phyloP scores from a whole-genome alignment of 2,888 invertebrate genomes.

The Acrobasis consociella region DNA sequence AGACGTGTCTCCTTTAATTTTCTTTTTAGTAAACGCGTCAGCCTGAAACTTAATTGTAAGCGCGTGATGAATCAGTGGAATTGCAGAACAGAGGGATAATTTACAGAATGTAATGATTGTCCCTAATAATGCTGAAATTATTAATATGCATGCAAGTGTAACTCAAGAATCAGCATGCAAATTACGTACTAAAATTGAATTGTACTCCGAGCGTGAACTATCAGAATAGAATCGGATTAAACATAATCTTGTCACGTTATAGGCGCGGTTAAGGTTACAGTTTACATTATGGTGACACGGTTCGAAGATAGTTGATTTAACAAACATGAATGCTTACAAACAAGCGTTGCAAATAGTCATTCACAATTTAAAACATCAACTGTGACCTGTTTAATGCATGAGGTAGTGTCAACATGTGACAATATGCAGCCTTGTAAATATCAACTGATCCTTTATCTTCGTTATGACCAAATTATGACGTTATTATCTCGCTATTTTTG shows the following conservation, averaged over 20 bases:
- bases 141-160: background rate
- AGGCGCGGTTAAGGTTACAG: conserved; percentile 44
- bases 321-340: conserved; percentile 45
- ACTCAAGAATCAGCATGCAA: conserved; percentile 2
- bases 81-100: background rate
- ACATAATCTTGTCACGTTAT: conserved; percentile 49
- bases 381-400: conserved; percentile 36
- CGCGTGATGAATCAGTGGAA: background rate
- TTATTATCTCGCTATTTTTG: conserved; percentile 39
- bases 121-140: background rate
- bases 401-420: conserved; percentile 48
- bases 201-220: conserved; percentile 37
- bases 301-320: conserved; percentile 40
- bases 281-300: conserved; percentile 41
- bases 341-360: conserved; percentile 39
- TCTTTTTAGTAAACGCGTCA: background rate
- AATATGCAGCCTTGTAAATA: conserved; percentile 52
- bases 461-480: conserved; percentile 46
- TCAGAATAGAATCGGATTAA: conserved; percentile 41
- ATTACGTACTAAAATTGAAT: conserved; percentile 8
- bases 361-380: conserved; percentile 47
- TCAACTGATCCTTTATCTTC: conserved; percentile 57
- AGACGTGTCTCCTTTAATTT: conserved; percentile 29
- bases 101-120: background rate
- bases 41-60: background rate